Percentiles rank a stretch among this genome's conserved stretches.
These are phyloP conservation scores for Drosophila borborema DNA, from an alignment of 2,888 invertebrate genomes.

Conservation along the genomic window DNA sequence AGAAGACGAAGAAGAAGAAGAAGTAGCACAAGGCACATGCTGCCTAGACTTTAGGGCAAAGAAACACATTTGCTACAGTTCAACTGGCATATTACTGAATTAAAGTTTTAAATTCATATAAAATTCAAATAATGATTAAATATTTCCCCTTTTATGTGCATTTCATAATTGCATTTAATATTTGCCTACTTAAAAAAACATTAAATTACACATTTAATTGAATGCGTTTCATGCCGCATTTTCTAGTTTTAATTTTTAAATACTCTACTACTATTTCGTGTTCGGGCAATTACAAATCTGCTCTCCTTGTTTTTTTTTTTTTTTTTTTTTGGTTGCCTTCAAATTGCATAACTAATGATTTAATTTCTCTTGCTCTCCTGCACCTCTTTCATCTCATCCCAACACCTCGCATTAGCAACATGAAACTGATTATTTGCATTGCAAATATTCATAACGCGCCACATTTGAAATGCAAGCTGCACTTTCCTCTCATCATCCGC, in stretches of 20 bases:
- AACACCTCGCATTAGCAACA: conserved; percentile 44
- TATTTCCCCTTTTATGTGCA: neutral
- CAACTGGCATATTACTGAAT: neutral
- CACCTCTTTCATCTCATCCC: conserved; percentile 2
- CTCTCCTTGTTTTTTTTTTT: neutral
- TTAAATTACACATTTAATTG: conserved; percentile 12
- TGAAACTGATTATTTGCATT: conserved; percentile 78
- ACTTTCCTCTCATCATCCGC: conserved; percentile 1
- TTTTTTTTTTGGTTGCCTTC: neutral
- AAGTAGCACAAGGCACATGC: neutral
- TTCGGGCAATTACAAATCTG: conserved; percentile 61
- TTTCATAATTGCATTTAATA: conserved; percentile 15
- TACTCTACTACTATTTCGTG: conserved; percentile 15
- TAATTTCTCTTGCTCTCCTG: conserved; percentile 52
- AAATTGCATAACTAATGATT: conserved; percentile 76
- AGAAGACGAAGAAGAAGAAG: too few species aligned
- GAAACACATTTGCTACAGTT: neutral
- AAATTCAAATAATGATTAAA: neutral
- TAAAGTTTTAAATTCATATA: neutral
- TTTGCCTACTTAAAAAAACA: conserved; percentile 1
- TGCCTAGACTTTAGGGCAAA: conserved; percentile 1
- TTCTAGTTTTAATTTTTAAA: conserved; percentile 1
- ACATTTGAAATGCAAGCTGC: conserved; percentile 47
- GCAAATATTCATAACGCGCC: conserved; percentile 57
- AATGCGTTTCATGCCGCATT: neutral